Evolutionary conservation across 1,140 invertebrate genomes (phyloP).

Genomic region (Calliphora vicina): DNA sequence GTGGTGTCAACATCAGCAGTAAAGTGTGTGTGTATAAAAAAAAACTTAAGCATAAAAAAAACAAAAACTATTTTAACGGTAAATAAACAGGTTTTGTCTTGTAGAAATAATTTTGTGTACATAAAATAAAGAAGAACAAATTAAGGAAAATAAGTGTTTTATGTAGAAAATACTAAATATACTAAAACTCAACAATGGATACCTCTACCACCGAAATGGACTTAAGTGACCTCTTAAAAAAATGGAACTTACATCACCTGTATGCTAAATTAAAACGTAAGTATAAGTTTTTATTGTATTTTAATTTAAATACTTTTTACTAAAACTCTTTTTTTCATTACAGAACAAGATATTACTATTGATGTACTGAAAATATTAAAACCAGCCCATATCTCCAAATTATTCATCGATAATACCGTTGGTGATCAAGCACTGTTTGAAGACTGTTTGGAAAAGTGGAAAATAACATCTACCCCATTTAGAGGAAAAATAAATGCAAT

Average conservation of each 20-base stretch:
- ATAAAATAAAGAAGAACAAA: no score
- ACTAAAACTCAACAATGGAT: not conserved
- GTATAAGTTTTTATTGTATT: not conserved
- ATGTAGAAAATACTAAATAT: not conserved
- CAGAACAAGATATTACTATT: not conserved
- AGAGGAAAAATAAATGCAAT: not conserved
- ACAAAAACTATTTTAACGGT: no score
- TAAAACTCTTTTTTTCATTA: not conserved
- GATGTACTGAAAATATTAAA: not conserved
- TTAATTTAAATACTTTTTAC: not conserved
- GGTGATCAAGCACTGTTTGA: not conserved
- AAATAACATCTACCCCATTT: no score
- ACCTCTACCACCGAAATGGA: not conserved
- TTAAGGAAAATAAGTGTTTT: no score
- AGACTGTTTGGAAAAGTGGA: not conserved
- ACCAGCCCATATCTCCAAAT: not conserved
- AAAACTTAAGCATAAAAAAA: not conserved
- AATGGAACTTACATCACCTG: not conserved
- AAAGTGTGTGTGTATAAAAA: no score
- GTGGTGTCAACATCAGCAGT: no score
- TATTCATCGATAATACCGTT: not conserved
- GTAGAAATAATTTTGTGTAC: no score
- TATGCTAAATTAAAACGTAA: not conserved
- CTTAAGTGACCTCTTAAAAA: not conserved
- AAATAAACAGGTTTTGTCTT: no score